Conservation (phyloP, 2,797 vertebrate species). For the Siniperca undulata region DNA sequence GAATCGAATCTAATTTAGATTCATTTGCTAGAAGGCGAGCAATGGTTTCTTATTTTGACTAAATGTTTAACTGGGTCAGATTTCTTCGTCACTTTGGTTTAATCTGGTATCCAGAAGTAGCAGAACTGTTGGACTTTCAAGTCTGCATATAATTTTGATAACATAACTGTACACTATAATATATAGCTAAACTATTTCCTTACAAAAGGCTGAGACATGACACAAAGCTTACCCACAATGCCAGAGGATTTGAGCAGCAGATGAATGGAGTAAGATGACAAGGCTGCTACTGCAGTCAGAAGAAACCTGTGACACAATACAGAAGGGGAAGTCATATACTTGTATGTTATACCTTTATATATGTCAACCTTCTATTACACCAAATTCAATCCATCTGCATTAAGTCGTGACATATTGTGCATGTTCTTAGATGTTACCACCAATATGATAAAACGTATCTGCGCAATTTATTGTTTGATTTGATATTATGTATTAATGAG, state of each 20-base stretch:
- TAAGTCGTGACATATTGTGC: background rate
- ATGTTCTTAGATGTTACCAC: background rate
- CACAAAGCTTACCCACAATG: constrained; percentile 90
- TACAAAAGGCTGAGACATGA: background rate
- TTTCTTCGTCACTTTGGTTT: background rate
- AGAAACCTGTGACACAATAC: constrained; percentile 88
- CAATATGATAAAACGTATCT: background rate
- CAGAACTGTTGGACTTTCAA: background rate
- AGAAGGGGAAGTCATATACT: background rate
- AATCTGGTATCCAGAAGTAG: background rate
- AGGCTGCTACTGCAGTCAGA: constrained; percentile 90
- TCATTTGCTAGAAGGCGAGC: background rate
- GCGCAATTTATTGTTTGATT: background rate
- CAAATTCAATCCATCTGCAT: background rate
- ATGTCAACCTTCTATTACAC: background rate
- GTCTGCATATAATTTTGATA: background rate
- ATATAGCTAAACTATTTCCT: background rate
- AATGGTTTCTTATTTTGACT: background rate
- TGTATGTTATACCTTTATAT: background rate
- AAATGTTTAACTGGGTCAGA: background rate
- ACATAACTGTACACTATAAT: background rate
- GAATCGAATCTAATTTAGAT: background rate
- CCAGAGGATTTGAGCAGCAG: constrained; percentile 96
- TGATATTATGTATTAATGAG: constrained; percentile 1
- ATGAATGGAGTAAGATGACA: constrained; percentile 97